A percentile compares a stretch with the other conserved stretches of the same genome.
phyloP scores from a whole-genome alignment of 2,797 vertebrate genomes.

The Trachops cirrhosus region DNA sequence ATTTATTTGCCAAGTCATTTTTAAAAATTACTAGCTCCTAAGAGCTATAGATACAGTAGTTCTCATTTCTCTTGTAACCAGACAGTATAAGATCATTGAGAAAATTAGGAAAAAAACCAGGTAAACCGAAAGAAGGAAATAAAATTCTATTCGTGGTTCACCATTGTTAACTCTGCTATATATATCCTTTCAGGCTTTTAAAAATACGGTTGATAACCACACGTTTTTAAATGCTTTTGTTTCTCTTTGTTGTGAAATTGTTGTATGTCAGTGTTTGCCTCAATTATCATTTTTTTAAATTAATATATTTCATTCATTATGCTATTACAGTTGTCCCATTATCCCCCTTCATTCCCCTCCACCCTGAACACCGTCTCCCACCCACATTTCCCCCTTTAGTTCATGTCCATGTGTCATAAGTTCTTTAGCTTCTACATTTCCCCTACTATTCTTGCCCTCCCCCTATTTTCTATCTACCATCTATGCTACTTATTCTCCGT shows the following conservation, averaged over 20 bases:
- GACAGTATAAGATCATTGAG: background rate
- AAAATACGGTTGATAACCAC: background rate
- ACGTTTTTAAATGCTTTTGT: background rate
- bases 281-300: background rate
- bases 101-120: background rate
- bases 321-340: too few relatives aligned
- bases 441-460: too few relatives aligned
- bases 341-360: too few relatives aligned
- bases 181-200: background rate
- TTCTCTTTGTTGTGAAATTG: background rate
- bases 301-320: too few relatives aligned
- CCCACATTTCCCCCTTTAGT: too few relatives aligned
- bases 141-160: background rate
- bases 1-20: conserved; percentile 40
- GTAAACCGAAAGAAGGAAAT: background rate
- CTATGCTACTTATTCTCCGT: too few relatives aligned
- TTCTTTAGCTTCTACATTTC: too few relatives aligned
- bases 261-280: background rate
- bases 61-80: background rate
- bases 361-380: too few relatives aligned
- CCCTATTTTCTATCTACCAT: too few relatives aligned
- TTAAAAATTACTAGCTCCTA: background rate
- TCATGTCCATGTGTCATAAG: too few relatives aligned
- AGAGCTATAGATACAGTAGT: background rate
- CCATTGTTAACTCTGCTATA: background rate